phyloP scores from a whole-genome alignment of 2,113 vertebrate genomes.

The Holacanthus passer region DNA sequence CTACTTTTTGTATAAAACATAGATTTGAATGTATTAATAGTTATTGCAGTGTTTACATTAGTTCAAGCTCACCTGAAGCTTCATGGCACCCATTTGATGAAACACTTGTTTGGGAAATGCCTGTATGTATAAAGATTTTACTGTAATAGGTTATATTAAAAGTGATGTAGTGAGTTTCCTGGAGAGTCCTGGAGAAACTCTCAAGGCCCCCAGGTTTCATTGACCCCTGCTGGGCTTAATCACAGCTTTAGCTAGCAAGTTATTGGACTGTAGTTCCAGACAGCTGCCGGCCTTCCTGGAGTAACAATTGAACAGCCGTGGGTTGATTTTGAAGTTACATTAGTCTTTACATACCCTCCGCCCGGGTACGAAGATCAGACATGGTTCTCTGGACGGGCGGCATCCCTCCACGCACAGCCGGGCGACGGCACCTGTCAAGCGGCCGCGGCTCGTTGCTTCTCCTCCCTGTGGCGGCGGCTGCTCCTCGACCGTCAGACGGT shows the following conservation, averaged over 20 bases:
- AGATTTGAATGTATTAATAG: too few species aligned
- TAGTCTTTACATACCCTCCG: slow-evolving; percentile 88
- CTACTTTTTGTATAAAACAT: too few species aligned
- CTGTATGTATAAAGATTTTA: too few species aligned
- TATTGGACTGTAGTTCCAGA: slow-evolving; percentile 43
- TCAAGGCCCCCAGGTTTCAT: slow-evolving; percentile 23
- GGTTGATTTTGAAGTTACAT: neutral
- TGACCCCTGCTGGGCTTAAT: slow-evolving; percentile 25
- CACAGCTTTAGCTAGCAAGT: slow-evolving; percentile 63
- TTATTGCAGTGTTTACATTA: too few species aligned
- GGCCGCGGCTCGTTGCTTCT: slow-evolving; percentile 56
- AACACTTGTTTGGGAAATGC: neutral
- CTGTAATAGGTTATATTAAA: neutral
- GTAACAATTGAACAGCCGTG: slow-evolving; percentile 2
- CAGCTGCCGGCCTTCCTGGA: slow-evolving; percentile 42
- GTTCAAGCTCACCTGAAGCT: too few species aligned
- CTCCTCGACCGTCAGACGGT: slow-evolving; percentile 60
- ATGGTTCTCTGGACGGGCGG: slow-evolving; percentile 92
- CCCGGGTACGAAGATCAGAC: slow-evolving; percentile 92
- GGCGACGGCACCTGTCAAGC: slow-evolving; percentile 84
- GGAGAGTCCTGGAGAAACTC: slow-evolving; percentile 19
- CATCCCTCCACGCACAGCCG: slow-evolving; percentile 82
- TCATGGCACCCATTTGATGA: neutral
- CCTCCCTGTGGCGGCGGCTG: slow-evolving; percentile 38
- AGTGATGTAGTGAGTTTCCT: neutral